These are phyloP conservation scores for Idaea aversata DNA, from an alignment of 2,888 invertebrate genomes.

Conservation along the genomic window DNA sequence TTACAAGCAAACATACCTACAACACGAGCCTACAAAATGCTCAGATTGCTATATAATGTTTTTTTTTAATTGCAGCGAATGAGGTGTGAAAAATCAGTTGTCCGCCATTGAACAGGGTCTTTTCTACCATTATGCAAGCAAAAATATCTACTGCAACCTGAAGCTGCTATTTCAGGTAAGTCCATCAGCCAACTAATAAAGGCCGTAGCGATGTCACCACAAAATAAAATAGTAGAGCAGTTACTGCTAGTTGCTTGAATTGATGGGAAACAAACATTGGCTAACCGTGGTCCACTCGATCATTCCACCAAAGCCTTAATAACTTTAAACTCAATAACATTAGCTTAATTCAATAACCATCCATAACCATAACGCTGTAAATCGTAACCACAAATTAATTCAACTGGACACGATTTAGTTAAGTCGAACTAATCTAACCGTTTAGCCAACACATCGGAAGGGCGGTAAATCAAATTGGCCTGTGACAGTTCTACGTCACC, in stretches of 20 bases:
- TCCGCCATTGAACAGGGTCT: too few relatives aligned
- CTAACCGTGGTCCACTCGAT: background rate
- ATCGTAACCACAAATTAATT: slow-evolving; percentile 15
- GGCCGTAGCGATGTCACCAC: too few relatives aligned
- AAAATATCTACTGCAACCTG: too few relatives aligned
- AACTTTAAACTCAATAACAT: background rate
- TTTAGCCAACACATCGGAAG: slow-evolving; percentile 18
- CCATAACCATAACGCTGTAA: background rate
- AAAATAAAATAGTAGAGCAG: too few relatives aligned
- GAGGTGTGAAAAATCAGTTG: too few relatives aligned
- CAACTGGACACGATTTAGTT: slow-evolving; percentile 17
- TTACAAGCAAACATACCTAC: too few relatives aligned
- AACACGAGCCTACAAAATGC: too few relatives aligned
- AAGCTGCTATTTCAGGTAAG: too few relatives aligned
- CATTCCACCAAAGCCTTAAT: background rate
- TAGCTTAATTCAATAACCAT: background rate
- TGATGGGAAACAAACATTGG: background rate
- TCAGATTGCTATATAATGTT: too few relatives aligned
- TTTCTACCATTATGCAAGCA: too few relatives aligned
- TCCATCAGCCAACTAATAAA: background rate
- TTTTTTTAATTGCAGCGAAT: too few relatives aligned
- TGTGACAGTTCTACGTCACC: slow-evolving; percentile 39
- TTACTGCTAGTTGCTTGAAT: too few relatives aligned
- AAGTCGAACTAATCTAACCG: slow-evolving; percentile 25
- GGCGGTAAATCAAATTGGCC: slow-evolving; percentile 47